A percentile compares a stretch with the other conserved stretches of the same genome.
Evolutionary conservation across 2,888 invertebrate species (phyloP).

Genomic region (Cybosia mesomella): DNA sequence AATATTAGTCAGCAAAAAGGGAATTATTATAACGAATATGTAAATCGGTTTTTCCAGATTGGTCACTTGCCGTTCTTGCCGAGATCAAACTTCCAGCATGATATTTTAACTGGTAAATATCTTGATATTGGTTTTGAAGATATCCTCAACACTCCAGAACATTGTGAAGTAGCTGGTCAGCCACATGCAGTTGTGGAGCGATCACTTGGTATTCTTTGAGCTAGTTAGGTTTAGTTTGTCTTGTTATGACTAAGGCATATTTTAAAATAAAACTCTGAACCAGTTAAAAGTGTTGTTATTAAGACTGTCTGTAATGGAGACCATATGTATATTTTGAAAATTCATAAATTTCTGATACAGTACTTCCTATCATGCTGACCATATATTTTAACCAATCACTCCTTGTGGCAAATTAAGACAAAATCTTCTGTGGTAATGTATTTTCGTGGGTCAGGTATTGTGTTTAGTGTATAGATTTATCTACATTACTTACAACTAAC

Average conservation of each 20-base stretch:
- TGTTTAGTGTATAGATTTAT: no score
- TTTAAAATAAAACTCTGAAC: constrained; percentile 19
- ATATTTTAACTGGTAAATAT: constrained; percentile 91
- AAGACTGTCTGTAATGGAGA: no score
- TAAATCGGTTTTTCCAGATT: constrained; percentile 62
- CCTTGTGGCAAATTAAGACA: no score
- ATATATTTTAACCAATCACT: no score
- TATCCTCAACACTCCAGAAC: constrained; percentile 90
- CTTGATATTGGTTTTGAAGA: constrained; percentile 93
- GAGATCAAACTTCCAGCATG: constrained; percentile 90
- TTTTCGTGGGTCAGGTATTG: no score
- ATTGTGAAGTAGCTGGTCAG: constrained; percentile 91
- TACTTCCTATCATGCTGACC: no score
- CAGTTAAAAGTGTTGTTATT: background rate
- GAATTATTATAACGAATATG: background rate
- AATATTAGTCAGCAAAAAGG: no score
- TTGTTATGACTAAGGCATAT: constrained; percentile 32
- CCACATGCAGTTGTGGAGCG: constrained; percentile 95
- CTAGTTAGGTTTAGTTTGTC: constrained; percentile 47
- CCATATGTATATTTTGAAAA: no score
- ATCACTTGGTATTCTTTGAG: constrained; percentile 88
- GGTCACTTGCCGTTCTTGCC: constrained; percentile 90
- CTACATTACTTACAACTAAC: no score
- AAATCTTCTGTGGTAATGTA: no score
- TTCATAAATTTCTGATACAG: no score